phyloP scores from a whole-genome alignment of 2,113 vertebrate genomes.

The Seriola dumerili region DNA sequence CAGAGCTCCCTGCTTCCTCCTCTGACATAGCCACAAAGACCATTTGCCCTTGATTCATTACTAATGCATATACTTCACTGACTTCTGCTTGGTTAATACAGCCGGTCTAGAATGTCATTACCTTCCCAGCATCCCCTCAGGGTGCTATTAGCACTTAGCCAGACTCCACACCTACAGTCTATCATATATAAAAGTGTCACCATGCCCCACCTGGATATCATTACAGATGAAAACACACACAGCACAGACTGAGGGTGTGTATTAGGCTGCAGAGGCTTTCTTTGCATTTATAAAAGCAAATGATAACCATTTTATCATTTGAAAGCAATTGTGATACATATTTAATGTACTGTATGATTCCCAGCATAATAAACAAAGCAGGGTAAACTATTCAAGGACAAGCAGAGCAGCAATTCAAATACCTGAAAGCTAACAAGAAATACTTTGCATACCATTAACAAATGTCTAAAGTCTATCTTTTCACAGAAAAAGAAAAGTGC shows the following conservation, averaged over 20 bases:
- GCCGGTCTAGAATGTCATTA: conserved; percentile 55
- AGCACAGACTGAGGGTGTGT: not conserved
- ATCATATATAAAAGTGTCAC: conserved; percentile 73
- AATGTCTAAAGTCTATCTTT: not conserved
- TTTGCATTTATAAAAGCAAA: conserved; percentile 43
- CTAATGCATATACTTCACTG: conserved; percentile 37
- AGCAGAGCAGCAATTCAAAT: not conserved
- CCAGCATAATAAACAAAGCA: not conserved
- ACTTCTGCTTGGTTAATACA: conserved; percentile 55
- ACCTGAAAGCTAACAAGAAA: not conserved
- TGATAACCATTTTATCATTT: conserved; percentile 22
- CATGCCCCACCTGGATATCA: conserved; percentile 71
- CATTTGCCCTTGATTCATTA: conserved; percentile 61
- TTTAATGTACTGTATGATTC: not conserved
- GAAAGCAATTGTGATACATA: not conserved
- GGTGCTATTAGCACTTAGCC: conserved; percentile 66
- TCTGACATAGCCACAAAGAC: conserved; percentile 34
- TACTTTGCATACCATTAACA: not conserved
- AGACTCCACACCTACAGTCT: conserved; percentile 56
- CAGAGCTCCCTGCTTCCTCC: conserved; percentile 5
- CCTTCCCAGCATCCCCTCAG: conserved; percentile 55
- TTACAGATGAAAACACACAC: conserved; percentile 66
- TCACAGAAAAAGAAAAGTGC: not conserved
- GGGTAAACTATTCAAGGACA: not conserved
- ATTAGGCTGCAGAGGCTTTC: not conserved